Percentiles rank a stretch among this genome's conserved stretches.
Conservation (phyloP, 2,113 vertebrate species). For the Sitta europaea region DNA sequence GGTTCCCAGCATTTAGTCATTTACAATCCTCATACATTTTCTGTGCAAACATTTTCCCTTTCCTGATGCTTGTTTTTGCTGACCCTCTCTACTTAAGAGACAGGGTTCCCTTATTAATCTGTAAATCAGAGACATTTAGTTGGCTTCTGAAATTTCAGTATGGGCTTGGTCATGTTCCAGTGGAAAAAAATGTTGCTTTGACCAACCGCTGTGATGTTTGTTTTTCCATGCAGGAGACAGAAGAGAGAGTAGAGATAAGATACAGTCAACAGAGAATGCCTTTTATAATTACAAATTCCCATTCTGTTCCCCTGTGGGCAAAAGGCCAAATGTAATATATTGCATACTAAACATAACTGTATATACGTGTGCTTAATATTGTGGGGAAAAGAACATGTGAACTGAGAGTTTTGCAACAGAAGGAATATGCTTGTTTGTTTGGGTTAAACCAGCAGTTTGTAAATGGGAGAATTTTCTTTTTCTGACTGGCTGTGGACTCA, state of each 20-base stretch:
- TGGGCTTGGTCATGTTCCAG: slow-evolving; percentile 45
- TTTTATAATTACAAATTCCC: slow-evolving; percentile 49
- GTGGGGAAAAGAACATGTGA: neutral
- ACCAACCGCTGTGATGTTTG: slow-evolving; percentile 66
- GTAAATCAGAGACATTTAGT: slow-evolving; percentile 65
- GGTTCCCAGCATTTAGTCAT: neutral
- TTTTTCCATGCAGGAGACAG: slow-evolving; percentile 63
- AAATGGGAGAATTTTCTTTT: slow-evolving; percentile 13
- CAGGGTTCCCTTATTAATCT: slow-evolving; percentile 65
- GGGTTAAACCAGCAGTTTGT: slow-evolving; percentile 2
- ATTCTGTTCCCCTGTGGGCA: slow-evolving; percentile 30
- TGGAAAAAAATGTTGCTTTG: slow-evolving; percentile 56
- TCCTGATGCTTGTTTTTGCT: slow-evolving; percentile 55
- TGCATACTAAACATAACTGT: neutral
- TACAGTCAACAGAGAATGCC: slow-evolving; percentile 13
- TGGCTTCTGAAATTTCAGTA: slow-evolving; percentile 59
- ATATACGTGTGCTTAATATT: neutral
- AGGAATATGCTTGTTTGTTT: neutral
- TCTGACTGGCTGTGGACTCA: neutral
- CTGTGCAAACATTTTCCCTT: slow-evolving; percentile 59
- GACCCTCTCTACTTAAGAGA: slow-evolving; percentile 46
- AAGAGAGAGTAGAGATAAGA: slow-evolving; percentile 47
- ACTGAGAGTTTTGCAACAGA: neutral
- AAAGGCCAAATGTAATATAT: slow-evolving; percentile 55
- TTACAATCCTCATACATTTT: slow-evolving; percentile 41